Percentiles rank a stretch among this genome's conserved stretches.
These are phyloP conservation scores for Sarcophaga variegata DNA, from an alignment of 2,888 invertebrate species.

Conservation along the genomic window DNA sequence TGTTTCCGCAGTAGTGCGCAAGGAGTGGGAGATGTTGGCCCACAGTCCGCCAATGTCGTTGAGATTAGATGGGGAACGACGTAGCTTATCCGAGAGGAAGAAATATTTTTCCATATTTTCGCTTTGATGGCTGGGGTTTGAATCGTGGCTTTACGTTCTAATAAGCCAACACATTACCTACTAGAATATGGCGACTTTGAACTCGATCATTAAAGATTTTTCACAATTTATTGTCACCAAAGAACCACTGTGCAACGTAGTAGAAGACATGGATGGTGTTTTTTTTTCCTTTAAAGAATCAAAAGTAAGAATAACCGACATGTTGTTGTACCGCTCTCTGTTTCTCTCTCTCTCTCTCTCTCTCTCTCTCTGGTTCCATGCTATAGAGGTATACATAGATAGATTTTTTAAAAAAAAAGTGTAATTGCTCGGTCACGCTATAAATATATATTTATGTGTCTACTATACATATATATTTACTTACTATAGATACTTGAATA, in stretches of 20 bases:
- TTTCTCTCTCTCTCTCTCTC: slow-evolving; percentile 49
- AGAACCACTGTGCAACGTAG: not conserved
- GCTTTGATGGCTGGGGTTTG: too few species aligned
- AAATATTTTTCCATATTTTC: too few species aligned
- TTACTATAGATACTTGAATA: too few species aligned
- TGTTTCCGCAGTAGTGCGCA: too few species aligned
- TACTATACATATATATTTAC: not conserved
- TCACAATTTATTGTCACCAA: not conserved
- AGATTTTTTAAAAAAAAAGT: slow-evolving; percentile 39
- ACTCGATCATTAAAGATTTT: not conserved
- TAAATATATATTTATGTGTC: slow-evolving; percentile 21
- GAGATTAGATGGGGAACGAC: too few species aligned
- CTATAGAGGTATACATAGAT: not conserved
- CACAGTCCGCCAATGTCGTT: too few species aligned
- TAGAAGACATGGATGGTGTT: not conserved
- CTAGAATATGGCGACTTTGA: too few species aligned
- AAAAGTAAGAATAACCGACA: too few species aligned
- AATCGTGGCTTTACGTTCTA: too few species aligned
- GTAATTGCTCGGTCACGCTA: slow-evolving; percentile 65
- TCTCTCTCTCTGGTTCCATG: slow-evolving; percentile 6
- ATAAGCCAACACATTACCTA: too few species aligned
- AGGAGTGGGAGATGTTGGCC: too few species aligned
- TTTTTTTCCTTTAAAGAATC: not conserved
- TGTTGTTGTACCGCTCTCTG: not conserved
- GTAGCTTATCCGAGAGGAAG: too few species aligned